Evolutionary conservation across 2,888 invertebrate species (phyloP).

Genomic region (Salpingus planirostris): DNA sequence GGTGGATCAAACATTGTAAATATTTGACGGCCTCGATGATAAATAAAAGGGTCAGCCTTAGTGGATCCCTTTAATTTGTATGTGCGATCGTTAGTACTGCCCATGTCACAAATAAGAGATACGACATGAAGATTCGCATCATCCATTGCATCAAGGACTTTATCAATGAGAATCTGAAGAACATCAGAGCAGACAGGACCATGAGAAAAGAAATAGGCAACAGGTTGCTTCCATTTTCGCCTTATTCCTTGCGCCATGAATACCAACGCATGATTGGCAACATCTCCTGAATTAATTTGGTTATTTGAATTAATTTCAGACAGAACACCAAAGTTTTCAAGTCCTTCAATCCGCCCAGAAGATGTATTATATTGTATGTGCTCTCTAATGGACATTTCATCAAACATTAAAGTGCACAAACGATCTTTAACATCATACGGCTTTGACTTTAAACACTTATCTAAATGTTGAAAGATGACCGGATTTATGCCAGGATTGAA

Average conservation of each 20-base stretch:
- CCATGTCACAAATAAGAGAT: conserved; percentile 3
- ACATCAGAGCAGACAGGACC: conserved; percentile 3
- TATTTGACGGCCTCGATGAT: conserved; percentile 6
- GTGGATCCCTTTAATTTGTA: conserved; percentile 6
- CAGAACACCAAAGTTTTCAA: background rate
- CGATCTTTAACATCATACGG: too few species aligned
- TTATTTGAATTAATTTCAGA: too few species aligned
- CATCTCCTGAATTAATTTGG: background rate
- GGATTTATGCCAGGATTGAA: too few species aligned
- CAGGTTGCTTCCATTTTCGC: conserved; percentile 9
- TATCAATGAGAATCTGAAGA: conserved; percentile 1
- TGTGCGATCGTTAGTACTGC: conserved; percentile 7
- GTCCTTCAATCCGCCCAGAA: background rate
- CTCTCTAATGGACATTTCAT: too few species aligned
- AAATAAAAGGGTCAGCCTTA: conserved; percentile 4
- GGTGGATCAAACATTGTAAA: conserved; percentile 11
- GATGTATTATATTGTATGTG: background rate
- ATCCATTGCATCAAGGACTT: conserved; percentile 1
- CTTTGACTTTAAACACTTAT: too few species aligned
- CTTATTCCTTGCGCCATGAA: conserved; percentile 8
- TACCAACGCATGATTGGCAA: conserved; percentile 8
- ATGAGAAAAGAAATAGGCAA: conserved; percentile 8
- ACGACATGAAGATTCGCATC: background rate
- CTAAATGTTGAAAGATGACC: too few species aligned
- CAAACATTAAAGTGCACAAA: too few species aligned